Base-by-base conservation (phyloP, 2,888 invertebrate species). In the Ectropis crepuscularia region DNA sequence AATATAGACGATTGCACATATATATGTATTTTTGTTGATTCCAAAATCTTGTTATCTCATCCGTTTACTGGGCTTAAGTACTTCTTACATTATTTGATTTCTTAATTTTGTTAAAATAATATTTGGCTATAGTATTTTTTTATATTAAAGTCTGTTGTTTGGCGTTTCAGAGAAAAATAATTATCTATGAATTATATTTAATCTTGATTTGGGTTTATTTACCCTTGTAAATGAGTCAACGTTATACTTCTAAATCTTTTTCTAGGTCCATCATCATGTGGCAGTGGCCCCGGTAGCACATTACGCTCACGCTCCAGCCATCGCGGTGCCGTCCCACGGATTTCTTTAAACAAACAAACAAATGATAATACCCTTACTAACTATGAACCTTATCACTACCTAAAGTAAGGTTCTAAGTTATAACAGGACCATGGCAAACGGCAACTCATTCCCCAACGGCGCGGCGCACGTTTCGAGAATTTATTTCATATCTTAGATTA, bases 281-380 rank as follows among this genome's bases (percentile, higher is more conserved):
- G 80, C 80, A 0, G 80, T 80, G 28, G 82, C 85, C 36, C 93
- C 74, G n/a, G 69, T 70, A 5, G 70, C 69, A 0, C 86, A 89
- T 62, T 92, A 92, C 68, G 93, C 87, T 0, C 81, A 81, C 36
- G 86, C 77, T 0, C 77, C 80, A 16, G 75, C 80, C 9, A 39
- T 57, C 48, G 53, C 57, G 42, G 53, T 62, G 8, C 63, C 51
- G 38, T 54, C 53, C 45, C 53, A 37, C 11, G 59, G 59, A 9
- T 36, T 60, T 36, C 16, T 47, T 2, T 60, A 60, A 60, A 42
- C 5, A 7, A 10, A 41, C 5, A 49, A 37, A 5, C 11, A 37
- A 46, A 55, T 11, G 5, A 57, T 50, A 50, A 54, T 45, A 10
- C 47, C 10, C 5, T 36, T 37, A 36, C 42, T 50, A 46, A 37